These are phyloP conservation scores for Ophonus ardosiacus DNA, from an alignment of 2,888 invertebrate species.

Conservation along the genomic window DNA sequence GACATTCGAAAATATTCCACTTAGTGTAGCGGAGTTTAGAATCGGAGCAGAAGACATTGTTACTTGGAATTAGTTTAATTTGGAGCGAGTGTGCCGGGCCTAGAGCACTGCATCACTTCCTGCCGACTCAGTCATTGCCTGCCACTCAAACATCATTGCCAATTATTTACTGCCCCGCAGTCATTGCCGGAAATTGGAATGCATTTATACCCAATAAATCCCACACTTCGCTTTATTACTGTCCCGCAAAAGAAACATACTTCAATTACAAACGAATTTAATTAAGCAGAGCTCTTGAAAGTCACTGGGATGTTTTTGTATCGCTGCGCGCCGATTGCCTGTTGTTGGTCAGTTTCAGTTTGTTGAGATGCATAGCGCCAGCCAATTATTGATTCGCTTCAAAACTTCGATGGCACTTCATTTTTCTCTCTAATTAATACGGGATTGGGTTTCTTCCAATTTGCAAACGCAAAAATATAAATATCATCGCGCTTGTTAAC, in stretches of 20 bases:
- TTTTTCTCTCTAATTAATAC: neutral
- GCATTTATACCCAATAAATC: conserved; percentile 59
- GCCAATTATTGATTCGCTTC: neutral
- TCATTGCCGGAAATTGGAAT: conserved; percentile 59
- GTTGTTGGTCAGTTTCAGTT: conserved; percentile 26
- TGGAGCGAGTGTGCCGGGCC: neutral
- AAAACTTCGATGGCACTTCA: neutral
- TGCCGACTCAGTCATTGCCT: conserved; percentile 10
- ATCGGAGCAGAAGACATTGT: neutral
- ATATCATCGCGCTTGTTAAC: neutral
- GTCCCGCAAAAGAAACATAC: conserved; percentile 31
- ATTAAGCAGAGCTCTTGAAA: conserved; percentile 36
- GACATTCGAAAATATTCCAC: too few species aligned
- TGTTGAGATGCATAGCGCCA: neutral
- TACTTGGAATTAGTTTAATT: neutral
- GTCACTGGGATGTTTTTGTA: neutral
- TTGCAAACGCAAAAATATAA: neutral
- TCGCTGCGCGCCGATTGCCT: neutral
- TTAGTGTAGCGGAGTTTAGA: too few species aligned
- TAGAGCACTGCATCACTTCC: conserved; percentile 4
- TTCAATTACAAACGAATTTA: conserved; percentile 53
- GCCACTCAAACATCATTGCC: conserved; percentile 52
- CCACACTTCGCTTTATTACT: conserved; percentile 43
- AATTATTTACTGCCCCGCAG: conserved; percentile 60
- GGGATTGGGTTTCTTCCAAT: neutral